Evolutionary conservation across 2,797 vertebrate genomes (phyloP), one percentile per base, ranked within the genome.

Genomic region (Okamejei kenojei): DNA sequence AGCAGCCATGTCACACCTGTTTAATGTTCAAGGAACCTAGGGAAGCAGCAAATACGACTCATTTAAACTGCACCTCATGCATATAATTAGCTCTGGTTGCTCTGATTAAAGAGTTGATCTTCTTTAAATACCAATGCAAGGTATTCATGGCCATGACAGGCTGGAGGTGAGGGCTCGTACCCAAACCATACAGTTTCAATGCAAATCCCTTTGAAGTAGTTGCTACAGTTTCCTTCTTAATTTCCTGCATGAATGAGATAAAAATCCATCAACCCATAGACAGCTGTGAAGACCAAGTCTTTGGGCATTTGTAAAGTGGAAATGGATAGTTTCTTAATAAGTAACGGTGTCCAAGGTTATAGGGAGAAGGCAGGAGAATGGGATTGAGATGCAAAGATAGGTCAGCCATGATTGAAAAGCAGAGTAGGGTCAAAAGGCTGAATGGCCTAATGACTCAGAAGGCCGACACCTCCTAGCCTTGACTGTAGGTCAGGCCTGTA

Each of bases 81-180:
- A 94, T 93, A 93, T 95, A 96, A 96, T 96, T 95, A 96, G 95
- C 90, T 93, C 93, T 95, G 95, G 95, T 95, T 95, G 96, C 94
- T 93, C 95, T 95, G 94, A 96, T 96, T 96, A 95, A 96, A 96
- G 96, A 95, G 95, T 93, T 95, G 94, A 94, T 95, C 95, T 95
- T 95, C 93, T 94, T 93, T 93, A 93, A 91, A 32, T 77, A 92
- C 61, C 65, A 35, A 90, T 90, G 10, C 26, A 4, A n/a, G 63
- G 58, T 32, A 32, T 61, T n/a, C 61, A 54, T 5, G 29, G 15
- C 11, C 1, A 7, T 65, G 82, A 82, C 58, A 86, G 82, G 84
- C 68, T 68, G n/a, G 32, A 88, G 84, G 61, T 32, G 7, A 88
- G 82, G 7, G 29, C 82, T 32, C n/a, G 7, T 32, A 8, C 21